A percentile compares a stretch with the other conserved stretches of the same genome.
Evolutionary conservation across 2,113 vertebrate genomes (phyloP).

Genomic region (Etheostoma spectabile): DNA sequence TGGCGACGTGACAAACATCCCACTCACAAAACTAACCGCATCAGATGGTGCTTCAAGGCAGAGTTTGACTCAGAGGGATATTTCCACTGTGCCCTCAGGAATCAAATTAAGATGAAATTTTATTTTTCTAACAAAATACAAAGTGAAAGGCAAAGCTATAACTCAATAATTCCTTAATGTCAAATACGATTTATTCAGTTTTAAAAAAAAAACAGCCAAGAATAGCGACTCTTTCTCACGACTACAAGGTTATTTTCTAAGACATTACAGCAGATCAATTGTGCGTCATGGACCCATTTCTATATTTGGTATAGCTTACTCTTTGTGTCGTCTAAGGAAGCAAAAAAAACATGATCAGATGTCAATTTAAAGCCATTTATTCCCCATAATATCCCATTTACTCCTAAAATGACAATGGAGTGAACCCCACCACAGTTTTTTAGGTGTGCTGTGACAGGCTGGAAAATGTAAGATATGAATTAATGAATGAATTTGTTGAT

Average conservation of each 20-base stretch:
- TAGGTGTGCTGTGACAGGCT: not conserved
- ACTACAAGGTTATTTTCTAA: conserved; percentile 31
- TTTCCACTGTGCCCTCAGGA: conserved; percentile 1
- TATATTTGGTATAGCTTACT: conserved; percentile 42
- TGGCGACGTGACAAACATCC: conserved; percentile 21
- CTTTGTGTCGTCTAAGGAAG: not conserved
- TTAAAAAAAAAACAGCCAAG: conserved; percentile 17
- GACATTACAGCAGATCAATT: conserved; percentile 32
- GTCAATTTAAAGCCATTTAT: not conserved
- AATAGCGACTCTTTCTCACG: conserved; percentile 40
- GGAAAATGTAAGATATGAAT: not conserved
- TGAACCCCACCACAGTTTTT: not conserved
- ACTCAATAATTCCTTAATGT: not conserved
- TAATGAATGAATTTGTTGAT: no score
- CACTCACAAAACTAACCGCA: not conserved
- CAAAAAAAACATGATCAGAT: not conserved
- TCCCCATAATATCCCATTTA: not conserved
- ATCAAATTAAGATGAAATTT: conserved; percentile 2
- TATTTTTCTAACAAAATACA: conserved; percentile 8
- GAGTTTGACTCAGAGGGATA: not conserved
- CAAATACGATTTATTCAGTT: conserved; percentile 19
- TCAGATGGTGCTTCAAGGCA: not conserved
- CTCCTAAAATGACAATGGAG: not conserved
- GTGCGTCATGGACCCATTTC: conserved; percentile 12
- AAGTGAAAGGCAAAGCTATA: not conserved